These are phyloP conservation scores for Bubo bubo DNA, from an alignment of 2,113 vertebrate genomes.

Conservation along the genomic window DNA sequence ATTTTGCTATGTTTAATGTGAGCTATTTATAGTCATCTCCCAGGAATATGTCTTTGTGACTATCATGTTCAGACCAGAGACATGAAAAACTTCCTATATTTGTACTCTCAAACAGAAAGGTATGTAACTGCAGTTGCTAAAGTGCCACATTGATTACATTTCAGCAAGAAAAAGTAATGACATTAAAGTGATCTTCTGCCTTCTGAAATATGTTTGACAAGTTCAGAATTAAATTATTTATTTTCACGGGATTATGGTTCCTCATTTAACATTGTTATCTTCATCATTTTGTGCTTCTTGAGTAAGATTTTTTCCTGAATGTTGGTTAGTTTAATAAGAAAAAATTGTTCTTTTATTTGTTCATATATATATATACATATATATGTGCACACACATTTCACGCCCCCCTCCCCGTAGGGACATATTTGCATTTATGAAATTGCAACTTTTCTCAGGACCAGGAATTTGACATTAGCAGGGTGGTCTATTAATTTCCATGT, in stretches of 20 bases:
- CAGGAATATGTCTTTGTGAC: neutral
- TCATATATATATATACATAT: too few relatives aligned
- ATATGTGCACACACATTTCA: too few relatives aligned
- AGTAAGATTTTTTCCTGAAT: neutral
- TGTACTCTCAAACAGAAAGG: neutral
- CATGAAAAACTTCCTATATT: neutral
- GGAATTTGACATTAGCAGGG: neutral
- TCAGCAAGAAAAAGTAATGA: neutral
- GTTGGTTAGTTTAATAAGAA: neutral
- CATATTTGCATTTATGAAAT: neutral
- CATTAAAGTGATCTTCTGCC: neutral
- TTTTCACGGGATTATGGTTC: neutral
- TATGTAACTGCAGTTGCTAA: neutral
- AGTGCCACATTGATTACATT: neutral
- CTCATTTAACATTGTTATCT: neutral
- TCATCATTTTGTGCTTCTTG: neutral
- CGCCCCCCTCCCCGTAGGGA: fast-evolving
- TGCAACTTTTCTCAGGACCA: neutral
- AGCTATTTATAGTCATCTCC: neutral
- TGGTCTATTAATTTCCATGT: neutral
- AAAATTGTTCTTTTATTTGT: neutral
- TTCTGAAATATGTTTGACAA: neutral
- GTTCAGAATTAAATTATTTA: neutral
- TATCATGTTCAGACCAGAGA: neutral
- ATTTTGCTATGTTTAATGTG: neutral